phyloP scores from a whole-genome alignment of 2,797 vertebrate genomes.

The Anguilla pacifica region DNA sequence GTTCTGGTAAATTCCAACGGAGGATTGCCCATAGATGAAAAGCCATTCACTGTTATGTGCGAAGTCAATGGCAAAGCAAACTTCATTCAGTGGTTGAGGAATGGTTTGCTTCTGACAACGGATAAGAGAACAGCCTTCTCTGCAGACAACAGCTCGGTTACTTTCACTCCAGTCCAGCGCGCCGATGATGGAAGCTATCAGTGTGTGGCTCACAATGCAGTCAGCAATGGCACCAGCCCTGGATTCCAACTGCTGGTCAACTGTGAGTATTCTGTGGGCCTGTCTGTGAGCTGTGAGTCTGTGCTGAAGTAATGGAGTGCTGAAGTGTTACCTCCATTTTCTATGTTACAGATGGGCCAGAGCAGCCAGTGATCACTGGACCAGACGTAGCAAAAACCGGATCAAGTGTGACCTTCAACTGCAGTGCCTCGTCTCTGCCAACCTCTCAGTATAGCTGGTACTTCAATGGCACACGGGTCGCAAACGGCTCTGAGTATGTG shows the following conservation, averaged over 20 bases:
- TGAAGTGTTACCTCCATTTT: neutral
- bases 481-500: constrained; percentile 43
- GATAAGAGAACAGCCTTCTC: constrained; percentile 42
- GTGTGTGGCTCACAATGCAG: constrained; percentile 61
- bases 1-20: neutral
- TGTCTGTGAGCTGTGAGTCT: neutral
- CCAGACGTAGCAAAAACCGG: constrained; percentile 30
- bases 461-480: constrained; percentile 40
- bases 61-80: constrained; percentile 44
- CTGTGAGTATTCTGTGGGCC: constrained; percentile 58
- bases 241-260: constrained; percentile 53
- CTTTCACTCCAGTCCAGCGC: constrained; percentile 42
- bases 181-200: constrained; percentile 60
- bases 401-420: constrained; percentile 42
- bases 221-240: constrained; percentile 62
- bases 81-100: constrained; percentile 61
- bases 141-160: constrained; percentile 56
- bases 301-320: too few relatives aligned
- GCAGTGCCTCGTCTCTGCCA: constrained; percentile 54
- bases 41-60: constrained; percentile 58
- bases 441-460: constrained; percentile 53
- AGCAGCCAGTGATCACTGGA: constrained; percentile 42
- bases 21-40: neutral
- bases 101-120: constrained; percentile 38
- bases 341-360: constrained; percentile 60